Percentiles rank a stretch among this genome's conserved stretches.
phyloP scores from a whole-genome alignment of 2,888 invertebrate genomes.

The Diarsia brunnea region DNA sequence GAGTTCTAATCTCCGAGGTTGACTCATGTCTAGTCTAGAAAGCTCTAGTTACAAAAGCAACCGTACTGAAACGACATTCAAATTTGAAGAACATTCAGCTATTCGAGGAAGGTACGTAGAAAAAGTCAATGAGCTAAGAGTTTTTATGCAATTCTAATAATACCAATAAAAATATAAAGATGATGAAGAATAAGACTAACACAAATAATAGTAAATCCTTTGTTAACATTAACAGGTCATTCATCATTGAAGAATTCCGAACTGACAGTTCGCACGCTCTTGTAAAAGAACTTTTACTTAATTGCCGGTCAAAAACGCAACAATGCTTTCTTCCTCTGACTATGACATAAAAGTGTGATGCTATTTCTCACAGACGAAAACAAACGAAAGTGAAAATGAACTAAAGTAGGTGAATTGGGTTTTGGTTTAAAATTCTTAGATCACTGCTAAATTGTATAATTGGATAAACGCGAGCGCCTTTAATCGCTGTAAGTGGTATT shows the following conservation, averaged over 20 bases:
- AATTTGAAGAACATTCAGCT: background rate
- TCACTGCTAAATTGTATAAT: constrained; percentile 50
- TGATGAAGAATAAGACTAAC: constrained; percentile 9
- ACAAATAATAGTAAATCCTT: constrained; percentile 39
- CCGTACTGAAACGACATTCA: background rate
- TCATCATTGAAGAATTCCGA: constrained; percentile 51
- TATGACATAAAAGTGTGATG: constrained; percentile 76
- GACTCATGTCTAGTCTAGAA: background rate
- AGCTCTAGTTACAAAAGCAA: background rate
- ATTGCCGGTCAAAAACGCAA: constrained; percentile 84
- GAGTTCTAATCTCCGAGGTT: background rate
- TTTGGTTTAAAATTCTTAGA: constrained; percentile 49
- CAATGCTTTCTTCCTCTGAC: constrained; percentile 82
- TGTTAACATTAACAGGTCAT: constrained; percentile 47
- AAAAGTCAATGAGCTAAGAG: background rate
- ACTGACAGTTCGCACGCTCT: constrained; percentile 80
- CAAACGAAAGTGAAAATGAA: constrained; percentile 84
- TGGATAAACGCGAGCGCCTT: constrained; percentile 10
- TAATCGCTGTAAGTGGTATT: background rate
- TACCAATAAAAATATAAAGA: background rate
- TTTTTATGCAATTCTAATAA: background rate
- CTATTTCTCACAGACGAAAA: constrained; percentile 77
- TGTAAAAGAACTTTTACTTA: constrained; percentile 85
- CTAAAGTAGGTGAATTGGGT: constrained; percentile 67
- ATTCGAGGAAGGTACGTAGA: background rate